Percentiles rank a stretch among this genome's conserved stretches.
Conservation (phyloP, 2,888 invertebrate genomes). For the Leucozona laternaria region DNA sequence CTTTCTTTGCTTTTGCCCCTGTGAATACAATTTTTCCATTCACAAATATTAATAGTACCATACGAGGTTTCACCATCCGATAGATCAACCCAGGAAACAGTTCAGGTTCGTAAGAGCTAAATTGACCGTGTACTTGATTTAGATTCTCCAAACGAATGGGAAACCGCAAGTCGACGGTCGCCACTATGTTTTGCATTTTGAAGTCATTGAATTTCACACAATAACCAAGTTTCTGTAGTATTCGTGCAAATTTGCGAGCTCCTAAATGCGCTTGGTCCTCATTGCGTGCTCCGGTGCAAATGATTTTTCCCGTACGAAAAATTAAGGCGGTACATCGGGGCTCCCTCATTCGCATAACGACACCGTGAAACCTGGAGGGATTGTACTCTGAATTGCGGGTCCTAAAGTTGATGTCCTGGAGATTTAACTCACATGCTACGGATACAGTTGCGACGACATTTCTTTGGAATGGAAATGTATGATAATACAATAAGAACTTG, state of each 20-base stretch:
- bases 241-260: conserved; percentile 91
- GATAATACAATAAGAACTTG: not conserved
- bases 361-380: conserved; percentile 91
- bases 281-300: conserved; percentile 91
- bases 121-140: conserved; percentile 90
- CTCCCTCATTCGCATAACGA: conserved; percentile 92
- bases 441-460: conserved; percentile 93
- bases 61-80: conserved; percentile 97
- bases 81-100: conserved; percentile 99
- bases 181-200: conserved; percentile 91
- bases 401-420: conserved; percentile 90
- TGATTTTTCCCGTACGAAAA: conserved; percentile 91
- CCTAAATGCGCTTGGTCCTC: conserved; percentile 91
- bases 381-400: conserved; percentile 94
- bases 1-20: conserved; percentile 94
- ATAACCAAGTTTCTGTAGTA: conserved; percentile 92
- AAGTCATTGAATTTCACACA: conserved; percentile 90
- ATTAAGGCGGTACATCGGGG: conserved; percentile 90
- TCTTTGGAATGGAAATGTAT: conserved; percentile 82
- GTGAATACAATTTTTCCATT: conserved; percentile 99
- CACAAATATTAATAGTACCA: conserved; percentile 98
- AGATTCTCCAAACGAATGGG: conserved; percentile 90
- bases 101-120: conserved; percentile 97
- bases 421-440: conserved; percentile 88
- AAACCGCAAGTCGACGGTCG: conserved; percentile 90